Base-by-base conservation (phyloP, 2,113 vertebrate genomes). In the Paradisaea rubra region DNA sequence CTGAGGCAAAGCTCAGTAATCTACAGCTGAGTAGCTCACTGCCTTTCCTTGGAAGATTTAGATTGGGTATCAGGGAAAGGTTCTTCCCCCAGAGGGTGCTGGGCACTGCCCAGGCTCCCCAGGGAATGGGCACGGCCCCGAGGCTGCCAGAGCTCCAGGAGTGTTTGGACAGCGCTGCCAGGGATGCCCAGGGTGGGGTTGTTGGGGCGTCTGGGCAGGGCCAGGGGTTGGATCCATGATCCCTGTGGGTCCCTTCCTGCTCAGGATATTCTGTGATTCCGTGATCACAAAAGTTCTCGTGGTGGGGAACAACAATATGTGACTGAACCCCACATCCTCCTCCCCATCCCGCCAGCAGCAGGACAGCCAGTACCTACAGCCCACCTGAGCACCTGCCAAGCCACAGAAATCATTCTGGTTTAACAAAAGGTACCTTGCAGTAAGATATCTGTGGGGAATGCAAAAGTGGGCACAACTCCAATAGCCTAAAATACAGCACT, bases 121-220 rank as follows among this genome's bases (percentile, higher is more conserved):
- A 50, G 53, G 53, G 17, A 37, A 44, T 44, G 37, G 61, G 10
- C 71, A 30, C 8, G 2, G 60, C 31, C 60, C 24, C 4, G 3
- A 42, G 61, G 52, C 2, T 15, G 61, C 21, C 82, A 66, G 44
- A 18, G 61, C 44, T 66, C 9, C 44, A 50, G 42, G 11, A n/a
- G 30, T 0, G 0, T n/a, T 41, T 41, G 35, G 42, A 10, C 23
- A 56, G 1, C 2, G 2, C 16, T 31, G 8, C 10, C 71, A 76
- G 61, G 60, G 24, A 33, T 45, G 28, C 27, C 1, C 28, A 63
- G 22, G 3, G 8, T 74, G 24, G 42, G 24, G 6, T 5, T 66
- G 35, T 3, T 74, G 13, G 12, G 42, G 41, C 1, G 42, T 45
- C 63, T 45, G 42, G 1, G 42, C 63, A 65, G 31, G 63, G 12